These are phyloP conservation scores for Drosophila hydei DNA, from an alignment of 1,140 invertebrate species.

Conservation along the genomic window DNA sequence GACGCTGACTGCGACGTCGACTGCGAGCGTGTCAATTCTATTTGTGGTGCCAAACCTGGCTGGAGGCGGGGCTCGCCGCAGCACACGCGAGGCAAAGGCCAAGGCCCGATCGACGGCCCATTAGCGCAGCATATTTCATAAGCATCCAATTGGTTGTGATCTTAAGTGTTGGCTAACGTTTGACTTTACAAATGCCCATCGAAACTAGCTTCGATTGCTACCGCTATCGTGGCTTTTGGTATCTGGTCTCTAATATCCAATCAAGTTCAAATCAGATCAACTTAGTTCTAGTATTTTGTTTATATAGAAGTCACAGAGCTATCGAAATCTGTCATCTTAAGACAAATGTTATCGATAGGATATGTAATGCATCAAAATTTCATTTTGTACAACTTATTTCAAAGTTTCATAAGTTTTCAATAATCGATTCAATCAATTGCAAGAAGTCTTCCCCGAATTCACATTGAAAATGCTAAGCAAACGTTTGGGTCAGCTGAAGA, in stretches of 20 bases:
- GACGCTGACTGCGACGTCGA: background rate
- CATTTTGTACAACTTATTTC: conserved; percentile 6
- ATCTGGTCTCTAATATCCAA: no score
- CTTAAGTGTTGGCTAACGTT: no score
- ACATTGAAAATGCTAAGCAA: conserved; percentile 41
- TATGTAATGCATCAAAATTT: conserved; percentile 34
- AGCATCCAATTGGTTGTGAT: background rate
- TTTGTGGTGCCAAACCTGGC: conserved; percentile 44
- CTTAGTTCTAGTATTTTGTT: no score
- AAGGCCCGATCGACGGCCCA: background rate
- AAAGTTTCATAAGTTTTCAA: conserved; percentile 21
- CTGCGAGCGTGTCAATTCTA: conserved; percentile 64
- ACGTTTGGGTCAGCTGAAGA: conserved; percentile 29
- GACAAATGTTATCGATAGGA: no score
- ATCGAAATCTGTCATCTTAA: no score
- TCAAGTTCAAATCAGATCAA: no score
- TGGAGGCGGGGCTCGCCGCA: background rate
- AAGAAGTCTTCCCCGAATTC: conserved; percentile 27
- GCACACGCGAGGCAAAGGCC: background rate
- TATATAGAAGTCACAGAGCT: no score
- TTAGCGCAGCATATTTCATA: background rate
- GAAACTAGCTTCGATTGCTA: no score
- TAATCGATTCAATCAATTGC: conserved; percentile 40
- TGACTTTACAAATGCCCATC: no score
- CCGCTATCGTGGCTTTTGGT: no score